Base-by-base conservation (phyloP, 2,113 vertebrate species). In the pig (Sus scrofa) region DNA sequence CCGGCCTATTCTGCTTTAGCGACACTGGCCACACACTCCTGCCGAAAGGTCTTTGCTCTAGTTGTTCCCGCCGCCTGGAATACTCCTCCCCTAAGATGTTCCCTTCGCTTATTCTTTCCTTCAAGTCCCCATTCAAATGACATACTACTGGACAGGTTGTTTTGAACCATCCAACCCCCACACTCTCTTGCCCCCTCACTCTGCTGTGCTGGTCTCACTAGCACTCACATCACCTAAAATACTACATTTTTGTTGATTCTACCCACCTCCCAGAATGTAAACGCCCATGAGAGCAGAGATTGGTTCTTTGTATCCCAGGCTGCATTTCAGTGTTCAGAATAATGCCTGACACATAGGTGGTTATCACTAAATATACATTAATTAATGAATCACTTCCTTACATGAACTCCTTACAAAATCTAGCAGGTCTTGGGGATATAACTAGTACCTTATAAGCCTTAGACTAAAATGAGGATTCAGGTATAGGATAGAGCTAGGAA, bases 321-420 rank as follows among this genome's bases (percentile, higher is more conserved):
- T n/a, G 30, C 8, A 77, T 15, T 37, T 87, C 54, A 30, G 22
- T 63, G 30, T 78, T 85, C 44, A 34, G 34, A 84, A 91, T 6
- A 87, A 22, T 73, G 12, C 13, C 37, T 78, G n/a, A 50, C 75
- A 79, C 32, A 79, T 10, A 84, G 8, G 22, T 39, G 71, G 39
- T 56, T 71, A 79, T 58, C 24, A 68, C 24, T 79, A 79, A 62
- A 50, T 56, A 91, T 4, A 14, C 32, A 52, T 70, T 50, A 70
- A 78, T 44, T 22, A 81, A 65, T 65, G 58, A 81, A 26, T 89
- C 37, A 75, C 63, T 77, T 90, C 77, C n/a, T 89, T 68, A 74
- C 12, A 89, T 89, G 34, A 97, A 90, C 32, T 92, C 37, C 63
- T 92, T 65, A 86, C 2, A 63, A 32, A n/a, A 77, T 54, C 37